A percentile compares a stretch with the other conserved stretches of the same genome.
phyloP scores from a whole-genome alignment of 2,113 vertebrate genomes.

The Barnardius zonarius region DNA sequence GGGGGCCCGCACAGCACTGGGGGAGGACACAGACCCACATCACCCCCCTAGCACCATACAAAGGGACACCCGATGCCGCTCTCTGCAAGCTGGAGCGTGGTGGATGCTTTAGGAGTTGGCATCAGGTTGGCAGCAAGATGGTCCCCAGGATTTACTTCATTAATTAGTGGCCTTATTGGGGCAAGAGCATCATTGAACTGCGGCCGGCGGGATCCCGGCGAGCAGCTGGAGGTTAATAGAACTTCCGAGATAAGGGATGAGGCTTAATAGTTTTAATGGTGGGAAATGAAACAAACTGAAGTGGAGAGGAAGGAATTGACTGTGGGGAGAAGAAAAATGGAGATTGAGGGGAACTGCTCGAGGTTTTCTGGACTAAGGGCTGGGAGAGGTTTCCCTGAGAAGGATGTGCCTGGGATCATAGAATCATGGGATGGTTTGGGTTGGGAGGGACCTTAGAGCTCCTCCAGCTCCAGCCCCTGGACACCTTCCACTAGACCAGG shows the following conservation, averaged over 20 bases:
- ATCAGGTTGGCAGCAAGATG: not conserved
- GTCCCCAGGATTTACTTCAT: not conserved
- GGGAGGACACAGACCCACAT: not conserved
- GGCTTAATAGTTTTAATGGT: constrained; percentile 10
- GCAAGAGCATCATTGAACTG: not conserved
- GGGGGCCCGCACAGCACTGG: constrained; percentile 89
- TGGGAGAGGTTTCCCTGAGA: not conserved
- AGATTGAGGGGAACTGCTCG: not conserved
- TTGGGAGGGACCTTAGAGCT: not conserved
- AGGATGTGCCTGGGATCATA: not conserved
- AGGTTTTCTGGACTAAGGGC: not conserved
- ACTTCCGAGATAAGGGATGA: not conserved
- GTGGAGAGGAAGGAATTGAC: not conserved
- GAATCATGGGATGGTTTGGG: not conserved
- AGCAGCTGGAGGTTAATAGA: constrained; percentile 32
- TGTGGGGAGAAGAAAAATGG: not conserved
- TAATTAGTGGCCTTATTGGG: not conserved
- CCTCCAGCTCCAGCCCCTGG: not conserved
- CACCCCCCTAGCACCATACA: not conserved
- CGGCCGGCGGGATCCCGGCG: rapidly evolving
- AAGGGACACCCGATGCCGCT: not conserved
- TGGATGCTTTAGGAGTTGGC: not conserved
- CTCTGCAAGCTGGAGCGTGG: not conserved
- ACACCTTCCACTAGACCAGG: not conserved
- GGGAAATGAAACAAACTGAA: not conserved